Evolutionary conservation across 1,140 invertebrate species (phyloP).

Genomic region (Euschistus heros): DNA sequence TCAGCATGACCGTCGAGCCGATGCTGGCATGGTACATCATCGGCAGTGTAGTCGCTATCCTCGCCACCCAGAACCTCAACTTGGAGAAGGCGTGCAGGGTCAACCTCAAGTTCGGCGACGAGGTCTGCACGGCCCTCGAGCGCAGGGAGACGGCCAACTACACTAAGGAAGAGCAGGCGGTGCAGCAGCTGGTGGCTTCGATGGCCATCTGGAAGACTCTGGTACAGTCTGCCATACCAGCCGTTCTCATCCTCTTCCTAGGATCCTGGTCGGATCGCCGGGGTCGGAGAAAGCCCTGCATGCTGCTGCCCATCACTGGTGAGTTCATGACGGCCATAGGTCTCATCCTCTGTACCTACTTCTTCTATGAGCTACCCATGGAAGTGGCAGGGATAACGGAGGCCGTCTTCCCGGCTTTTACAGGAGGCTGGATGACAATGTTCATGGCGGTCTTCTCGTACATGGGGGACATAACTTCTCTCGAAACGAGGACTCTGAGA

Average conservation of each 20-base stretch:
- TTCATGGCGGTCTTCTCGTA: conserved; percentile 84
- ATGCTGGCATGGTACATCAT: conserved; percentile 70
- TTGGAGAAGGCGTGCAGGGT: conserved; percentile 74
- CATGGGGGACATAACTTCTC: conserved; percentile 70
- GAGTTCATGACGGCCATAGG: conserved; percentile 65
- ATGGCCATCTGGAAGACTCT: conserved; percentile 74
- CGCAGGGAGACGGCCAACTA: conserved; percentile 57
- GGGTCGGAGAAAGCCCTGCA: conserved; percentile 67
- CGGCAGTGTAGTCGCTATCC: conserved; percentile 58
- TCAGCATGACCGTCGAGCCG: conserved; percentile 66
- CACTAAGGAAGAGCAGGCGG: conserved; percentile 52
- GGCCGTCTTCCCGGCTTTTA: conserved; percentile 63
- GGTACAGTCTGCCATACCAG: conserved; percentile 61
- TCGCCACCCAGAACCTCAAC: conserved; percentile 73
- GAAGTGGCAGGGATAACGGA: conserved; percentile 64
- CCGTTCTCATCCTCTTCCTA: conserved; percentile 62
- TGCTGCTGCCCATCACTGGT: conserved; percentile 70
- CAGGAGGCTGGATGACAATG: conserved; percentile 78
- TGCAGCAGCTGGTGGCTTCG: conserved; percentile 62
- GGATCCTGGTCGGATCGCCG: conserved; percentile 42
- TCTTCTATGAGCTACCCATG: conserved; percentile 51
- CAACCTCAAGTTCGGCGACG: conserved; percentile 56
- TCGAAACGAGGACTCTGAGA: conserved; percentile 64
- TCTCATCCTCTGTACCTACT: conserved; percentile 66
- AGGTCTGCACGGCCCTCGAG: conserved; percentile 60